A percentile compares a stretch with the other conserved stretches of the same genome.
phyloP scores from a whole-genome alignment of 1,140 invertebrate genomes.

The Galleria mellonella region DNA sequence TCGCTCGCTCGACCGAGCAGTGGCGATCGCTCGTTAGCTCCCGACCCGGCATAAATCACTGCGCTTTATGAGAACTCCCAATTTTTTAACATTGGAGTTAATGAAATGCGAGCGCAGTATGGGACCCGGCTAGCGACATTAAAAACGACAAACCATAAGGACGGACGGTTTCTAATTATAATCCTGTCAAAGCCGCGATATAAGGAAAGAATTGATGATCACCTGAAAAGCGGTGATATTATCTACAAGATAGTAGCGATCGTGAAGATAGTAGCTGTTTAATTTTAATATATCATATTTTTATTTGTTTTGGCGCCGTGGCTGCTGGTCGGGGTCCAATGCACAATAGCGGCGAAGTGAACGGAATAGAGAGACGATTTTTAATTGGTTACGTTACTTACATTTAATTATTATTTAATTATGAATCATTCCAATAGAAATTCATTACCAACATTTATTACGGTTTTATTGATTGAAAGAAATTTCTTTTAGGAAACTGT shows the following conservation, averaged over 20 bases:
- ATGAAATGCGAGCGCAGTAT: constrained; percentile 73
- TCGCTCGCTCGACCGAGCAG: constrained; percentile 1
- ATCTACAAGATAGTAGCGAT: constrained; percentile 33
- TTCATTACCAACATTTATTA: no score
- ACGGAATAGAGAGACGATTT: no score
- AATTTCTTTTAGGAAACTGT: no score
- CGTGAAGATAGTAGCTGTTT: constrained; percentile 44
- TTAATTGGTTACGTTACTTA: no score
- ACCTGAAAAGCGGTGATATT: constrained; percentile 54
- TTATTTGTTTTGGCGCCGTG: constrained; percentile 17
- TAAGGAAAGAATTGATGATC: constrained; percentile 69
- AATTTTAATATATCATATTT: constrained; percentile 44
- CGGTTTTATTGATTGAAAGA: no score
- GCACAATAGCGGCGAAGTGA: no score
- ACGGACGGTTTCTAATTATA: constrained; percentile 73
- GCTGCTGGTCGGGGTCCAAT: neutral
- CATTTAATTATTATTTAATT: no score
- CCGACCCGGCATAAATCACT: constrained; percentile 67
- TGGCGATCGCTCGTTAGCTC: constrained; percentile 61
- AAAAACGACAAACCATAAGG: constrained; percentile 67
- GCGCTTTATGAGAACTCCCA: constrained; percentile 66
- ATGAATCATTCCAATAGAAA: no score
- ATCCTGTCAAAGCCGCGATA: constrained; percentile 69
- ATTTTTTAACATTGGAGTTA: constrained; percentile 63
- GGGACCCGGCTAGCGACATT: constrained; percentile 69